A percentile compares a stretch with the other conserved stretches of the same genome.
Conservation (phyloP, 2,113 vertebrate genomes). For the Alligator sinensis region DNA sequence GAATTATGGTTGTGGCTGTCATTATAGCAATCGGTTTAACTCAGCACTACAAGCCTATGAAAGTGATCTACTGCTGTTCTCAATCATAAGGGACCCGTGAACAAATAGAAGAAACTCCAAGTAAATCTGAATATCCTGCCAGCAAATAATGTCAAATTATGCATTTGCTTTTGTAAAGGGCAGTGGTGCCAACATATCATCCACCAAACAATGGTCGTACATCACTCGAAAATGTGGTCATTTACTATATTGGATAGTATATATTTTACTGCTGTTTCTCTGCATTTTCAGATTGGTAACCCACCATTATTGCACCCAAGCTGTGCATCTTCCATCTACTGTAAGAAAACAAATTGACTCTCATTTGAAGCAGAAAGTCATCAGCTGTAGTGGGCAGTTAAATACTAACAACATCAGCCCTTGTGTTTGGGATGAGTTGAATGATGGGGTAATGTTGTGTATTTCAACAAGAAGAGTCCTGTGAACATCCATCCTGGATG, state of each 20-base stretch:
- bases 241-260: slow-evolving; percentile 5
- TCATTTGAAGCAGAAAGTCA: background rate
- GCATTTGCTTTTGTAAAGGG: slow-evolving; percentile 24
- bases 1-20: background rate
- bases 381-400: background rate
- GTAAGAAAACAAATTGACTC: background rate
- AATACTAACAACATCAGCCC: background rate
- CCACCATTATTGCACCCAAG: background rate
- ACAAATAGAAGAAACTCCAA: background rate
- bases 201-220: slow-evolving; percentile 1
- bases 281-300: background rate
- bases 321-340: background rate
- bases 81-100: background rate
- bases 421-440: no score
- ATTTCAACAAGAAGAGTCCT: background rate
- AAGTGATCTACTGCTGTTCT: background rate
- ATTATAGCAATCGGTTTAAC: background rate
- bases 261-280: background rate
- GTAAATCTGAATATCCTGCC: background rate
- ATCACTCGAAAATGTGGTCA: slow-evolving; percentile 21
- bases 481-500: background rate
- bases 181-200: slow-evolving; percentile 22
- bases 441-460: no score
- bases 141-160: background rate
- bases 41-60: background rate